These are phyloP conservation scores for Batillaria attramentaria DNA, from an alignment of 1,140 invertebrate species.

Conservation along the genomic window DNA sequence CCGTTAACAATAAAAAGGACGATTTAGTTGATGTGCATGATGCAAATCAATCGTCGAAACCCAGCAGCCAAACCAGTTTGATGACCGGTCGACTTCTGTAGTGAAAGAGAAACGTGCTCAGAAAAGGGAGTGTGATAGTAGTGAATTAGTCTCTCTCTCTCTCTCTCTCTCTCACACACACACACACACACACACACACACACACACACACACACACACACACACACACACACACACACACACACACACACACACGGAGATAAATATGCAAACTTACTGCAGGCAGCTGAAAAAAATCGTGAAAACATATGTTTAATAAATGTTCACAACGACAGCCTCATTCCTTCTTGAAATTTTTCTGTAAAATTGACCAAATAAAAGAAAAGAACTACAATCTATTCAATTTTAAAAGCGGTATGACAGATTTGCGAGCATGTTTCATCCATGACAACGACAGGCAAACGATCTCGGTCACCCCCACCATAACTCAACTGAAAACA, in stretches of 20 bases:
- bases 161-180: background rate
- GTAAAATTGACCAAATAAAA: background rate
- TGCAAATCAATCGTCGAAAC: background rate
- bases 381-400: no score
- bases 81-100: background rate
- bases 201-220: conserved; percentile 6
- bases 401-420: no score
- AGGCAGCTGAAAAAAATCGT: conserved; percentile 6
- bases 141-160: background rate
- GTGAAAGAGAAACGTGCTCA: background rate
- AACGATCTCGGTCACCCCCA: background rate
- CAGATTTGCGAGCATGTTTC: no score
- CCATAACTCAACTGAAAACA: no score
- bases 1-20: no score
- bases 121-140: background rate
- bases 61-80: background rate
- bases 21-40: background rate
- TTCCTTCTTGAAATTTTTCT: no score
- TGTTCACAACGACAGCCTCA: no score
- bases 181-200: conserved; percentile 9
- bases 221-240: conserved; percentile 15
- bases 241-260: conserved; percentile 3
- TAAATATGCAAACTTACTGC: conserved; percentile 2
- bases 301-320: background rate
- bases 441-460: background rate